Conservation (phyloP, 2,797 vertebrate genomes). For the Coilia nasus region DNA sequence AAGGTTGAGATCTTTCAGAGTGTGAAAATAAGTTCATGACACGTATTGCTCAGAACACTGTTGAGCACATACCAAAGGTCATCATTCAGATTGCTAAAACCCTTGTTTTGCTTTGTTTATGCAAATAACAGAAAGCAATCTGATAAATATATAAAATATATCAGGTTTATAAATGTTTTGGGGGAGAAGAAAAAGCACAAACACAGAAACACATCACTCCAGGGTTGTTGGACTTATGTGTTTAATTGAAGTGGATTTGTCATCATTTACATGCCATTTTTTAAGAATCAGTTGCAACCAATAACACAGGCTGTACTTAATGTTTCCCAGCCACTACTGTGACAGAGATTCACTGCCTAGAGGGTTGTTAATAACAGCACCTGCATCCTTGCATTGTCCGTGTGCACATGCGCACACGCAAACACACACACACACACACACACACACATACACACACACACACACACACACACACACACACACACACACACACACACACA, state of each 20-base stretch:
- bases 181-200: too few species aligned
- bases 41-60: background rate
- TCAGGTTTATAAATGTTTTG: background rate
- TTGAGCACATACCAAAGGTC: background rate
- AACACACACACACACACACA: constrained; percentile 15
- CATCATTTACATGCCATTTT: too few species aligned
- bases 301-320: background rate
- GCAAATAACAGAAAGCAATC: background rate
- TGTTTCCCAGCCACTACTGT: constrained; percentile 51
- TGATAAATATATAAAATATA: background rate
- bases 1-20: too few species aligned
- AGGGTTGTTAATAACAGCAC: constrained; percentile 35
- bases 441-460: constrained; percentile 31
- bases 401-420: too few species aligned
- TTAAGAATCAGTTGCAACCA: background rate
- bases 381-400: background rate
- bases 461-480: constrained; percentile 9
- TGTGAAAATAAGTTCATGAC: background rate
- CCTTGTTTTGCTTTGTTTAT: background rate
- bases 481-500: constrained; percentile 27
- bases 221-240: background rate
- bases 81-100: background rate
- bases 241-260: background rate
- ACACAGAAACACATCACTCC: background rate
- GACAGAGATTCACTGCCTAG: constrained; percentile 44